Percentiles rank a stretch among this genome's conserved stretches.
Evolutionary conservation across 2,888 invertebrate species (phyloP).

Genomic region (Cephus runcator): DNA sequence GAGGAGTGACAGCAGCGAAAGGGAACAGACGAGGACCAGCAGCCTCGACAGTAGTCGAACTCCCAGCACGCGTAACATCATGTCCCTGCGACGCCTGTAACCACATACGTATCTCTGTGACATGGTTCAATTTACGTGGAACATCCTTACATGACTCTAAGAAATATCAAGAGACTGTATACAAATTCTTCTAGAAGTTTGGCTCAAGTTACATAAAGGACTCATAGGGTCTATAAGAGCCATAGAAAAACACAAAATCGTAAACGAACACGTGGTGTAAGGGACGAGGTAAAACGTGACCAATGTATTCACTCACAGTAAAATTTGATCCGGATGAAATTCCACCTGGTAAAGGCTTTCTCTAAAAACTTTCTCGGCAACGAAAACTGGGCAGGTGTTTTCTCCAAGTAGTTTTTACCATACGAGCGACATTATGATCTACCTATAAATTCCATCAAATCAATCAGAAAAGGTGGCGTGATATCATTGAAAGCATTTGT

Average conservation of each 20-base stretch:
- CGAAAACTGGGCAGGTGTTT: not conserved
- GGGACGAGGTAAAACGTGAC: no score
- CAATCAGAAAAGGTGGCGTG: not conserved
- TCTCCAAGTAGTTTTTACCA: not conserved
- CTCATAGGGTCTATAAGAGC: not conserved
- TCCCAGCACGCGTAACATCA: constrained; percentile 68
- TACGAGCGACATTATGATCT: not conserved
- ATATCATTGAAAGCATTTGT: not conserved
- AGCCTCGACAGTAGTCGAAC: constrained; percentile 70
- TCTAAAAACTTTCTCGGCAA: no score
- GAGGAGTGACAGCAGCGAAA: constrained; percentile 69
- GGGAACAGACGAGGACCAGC: constrained; percentile 69
- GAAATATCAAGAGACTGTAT: not conserved
- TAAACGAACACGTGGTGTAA: no score
- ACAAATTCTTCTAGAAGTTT: not conserved
- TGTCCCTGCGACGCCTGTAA: constrained; percentile 57
- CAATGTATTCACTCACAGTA: no score
- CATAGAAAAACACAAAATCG: not conserved
- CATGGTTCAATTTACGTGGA: constrained; percentile 34
- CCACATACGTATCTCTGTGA: constrained; percentile 34
- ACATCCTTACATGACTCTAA: not conserved
- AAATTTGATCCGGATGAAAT: no score
- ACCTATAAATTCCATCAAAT: not conserved
- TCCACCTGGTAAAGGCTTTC: no score
- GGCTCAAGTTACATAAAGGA: not conserved